Conservation (phyloP, 1,140 invertebrate species). For the Drosophila nebulosa region DNA sequence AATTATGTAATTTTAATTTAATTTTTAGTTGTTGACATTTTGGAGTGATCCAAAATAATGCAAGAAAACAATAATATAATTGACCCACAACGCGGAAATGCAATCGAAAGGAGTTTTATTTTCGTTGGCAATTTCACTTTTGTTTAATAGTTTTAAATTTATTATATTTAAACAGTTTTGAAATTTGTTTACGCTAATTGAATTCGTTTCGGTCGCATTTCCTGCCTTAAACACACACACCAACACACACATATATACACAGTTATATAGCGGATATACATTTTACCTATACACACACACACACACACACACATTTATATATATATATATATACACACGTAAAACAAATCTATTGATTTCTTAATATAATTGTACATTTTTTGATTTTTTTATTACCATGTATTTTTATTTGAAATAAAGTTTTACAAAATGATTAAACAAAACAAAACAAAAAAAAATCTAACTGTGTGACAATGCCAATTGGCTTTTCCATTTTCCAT, state of each 20-base stretch:
- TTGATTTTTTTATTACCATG: constrained; percentile 74
- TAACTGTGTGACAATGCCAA: constrained; percentile 17
- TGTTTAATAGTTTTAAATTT: background rate
- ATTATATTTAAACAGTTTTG: background rate
- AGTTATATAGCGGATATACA: constrained; percentile 53
- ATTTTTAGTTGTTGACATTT: constrained; percentile 65
- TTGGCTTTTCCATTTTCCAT: background rate
- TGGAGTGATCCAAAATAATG: constrained; percentile 20
- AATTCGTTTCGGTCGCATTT: background rate
- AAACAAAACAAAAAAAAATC: background rate
- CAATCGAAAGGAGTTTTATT: constrained; percentile 1
- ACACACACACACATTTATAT: constrained; percentile 44
- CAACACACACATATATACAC: constrained; percentile 26
- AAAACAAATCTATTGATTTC: constrained; percentile 71
- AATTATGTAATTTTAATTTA: constrained; percentile 71
- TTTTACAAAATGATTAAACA: constrained; percentile 64
- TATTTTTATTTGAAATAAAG: constrained; percentile 79
- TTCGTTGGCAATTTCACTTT: background rate
- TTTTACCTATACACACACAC: constrained; percentile 29
- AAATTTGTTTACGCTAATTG: background rate
- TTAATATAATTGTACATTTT: constrained; percentile 75
- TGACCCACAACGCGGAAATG: background rate
- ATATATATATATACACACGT: constrained; percentile 24
- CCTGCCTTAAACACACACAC: background rate
- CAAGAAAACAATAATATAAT: background rate